Evolutionary conservation across 2,888 invertebrate species (phyloP), one percentile per base, ranked within the genome.

Genomic region (Leptinotarsa haldemani): DNA sequence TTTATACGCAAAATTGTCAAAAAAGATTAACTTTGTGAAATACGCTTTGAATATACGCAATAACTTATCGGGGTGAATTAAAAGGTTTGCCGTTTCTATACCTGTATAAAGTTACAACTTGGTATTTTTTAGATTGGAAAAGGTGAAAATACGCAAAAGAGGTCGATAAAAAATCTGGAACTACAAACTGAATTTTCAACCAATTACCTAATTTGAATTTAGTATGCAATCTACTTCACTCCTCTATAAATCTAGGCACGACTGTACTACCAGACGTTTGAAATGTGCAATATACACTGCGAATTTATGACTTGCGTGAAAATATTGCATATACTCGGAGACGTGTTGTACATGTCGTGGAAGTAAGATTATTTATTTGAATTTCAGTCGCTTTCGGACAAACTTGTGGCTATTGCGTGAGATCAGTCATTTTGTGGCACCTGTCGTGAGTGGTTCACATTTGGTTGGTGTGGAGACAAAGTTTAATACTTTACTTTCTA

Each of bases 241-340:
- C 61, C 22, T 64, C 47, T 52, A 72, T 71, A 72, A 74, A 72
- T 74, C 67, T 53, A 25, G 18, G 52, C 71, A 48, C 30, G 68
- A 58, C 69, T 70, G 47, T 50, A 71, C 69, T 72, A 67, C 69
- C 53, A 72, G 65, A 52, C 69, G 56, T 58, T 63, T 67, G 74
- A 74, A 65, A 71, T 74, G 73, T 65, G 75, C 70, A 74, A 74
- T 74, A 72, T 75, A 76, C 74, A 77, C 53, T 46, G 52, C 58
- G 71, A 71, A 77, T 74, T 74, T 74, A 74, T 65, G 56, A 72
- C 70, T 76, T 71, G 76, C 78, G 78, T 78, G 78, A 52, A 78
- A 73, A 76, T 73, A 76, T 78, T 76, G 76, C 75, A 82, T 81
- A 80, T 71, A 70, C 71, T 74, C 69, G 53, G 66, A 67, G 74